Evolutionary conservation across 1,140 invertebrate species (phyloP).

Genomic region (Drosophila pallidifrons): DNA sequence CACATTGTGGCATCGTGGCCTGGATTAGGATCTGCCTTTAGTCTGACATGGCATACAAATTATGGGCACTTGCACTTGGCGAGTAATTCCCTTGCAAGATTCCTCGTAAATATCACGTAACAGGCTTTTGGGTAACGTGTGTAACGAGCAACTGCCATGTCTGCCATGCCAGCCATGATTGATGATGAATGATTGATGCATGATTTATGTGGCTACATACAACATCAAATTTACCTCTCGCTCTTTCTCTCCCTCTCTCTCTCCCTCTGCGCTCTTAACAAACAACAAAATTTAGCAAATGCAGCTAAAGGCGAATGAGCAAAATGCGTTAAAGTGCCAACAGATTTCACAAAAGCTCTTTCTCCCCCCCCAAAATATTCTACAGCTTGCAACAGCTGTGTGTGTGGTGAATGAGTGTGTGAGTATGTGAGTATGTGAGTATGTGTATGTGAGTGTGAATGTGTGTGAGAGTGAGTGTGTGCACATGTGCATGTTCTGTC

Average conservation of each 20-base stretch:
- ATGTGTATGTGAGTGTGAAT: background rate
- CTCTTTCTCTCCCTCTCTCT: conserved; percentile 7
- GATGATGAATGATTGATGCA: conserved; percentile 80
- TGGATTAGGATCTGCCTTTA: conserved; percentile 29
- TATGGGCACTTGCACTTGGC: conserved; percentile 30
- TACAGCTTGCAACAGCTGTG: conserved; percentile 29
- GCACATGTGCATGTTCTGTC: conserved; percentile 40
- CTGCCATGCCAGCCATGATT: conserved; percentile 51
- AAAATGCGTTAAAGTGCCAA: conserved; percentile 68
- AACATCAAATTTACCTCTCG: conserved; percentile 21
- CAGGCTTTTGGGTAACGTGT: conserved; percentile 2
- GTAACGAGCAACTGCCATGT: conserved; percentile 1
- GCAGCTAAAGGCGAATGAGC: conserved; percentile 19
- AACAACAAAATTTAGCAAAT: conserved; percentile 39
- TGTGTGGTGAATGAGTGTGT: conserved; percentile 3
- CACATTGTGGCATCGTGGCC: too few species aligned
- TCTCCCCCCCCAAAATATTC: conserved; percentile 18
- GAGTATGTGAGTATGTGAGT: conserved; percentile 5
- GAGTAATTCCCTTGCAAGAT: conserved; percentile 20
- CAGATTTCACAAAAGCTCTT: conserved; percentile 42
- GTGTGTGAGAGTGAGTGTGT: conserved; percentile 21
- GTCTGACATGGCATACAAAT: conserved; percentile 42
- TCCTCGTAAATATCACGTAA: conserved; percentile 40
- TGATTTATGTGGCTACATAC: conserved; percentile 55
- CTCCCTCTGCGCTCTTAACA: conserved; percentile 30